Conservation (phyloP, 1,140 invertebrate genomes). For the Gryllus bimaculatus region DNA sequence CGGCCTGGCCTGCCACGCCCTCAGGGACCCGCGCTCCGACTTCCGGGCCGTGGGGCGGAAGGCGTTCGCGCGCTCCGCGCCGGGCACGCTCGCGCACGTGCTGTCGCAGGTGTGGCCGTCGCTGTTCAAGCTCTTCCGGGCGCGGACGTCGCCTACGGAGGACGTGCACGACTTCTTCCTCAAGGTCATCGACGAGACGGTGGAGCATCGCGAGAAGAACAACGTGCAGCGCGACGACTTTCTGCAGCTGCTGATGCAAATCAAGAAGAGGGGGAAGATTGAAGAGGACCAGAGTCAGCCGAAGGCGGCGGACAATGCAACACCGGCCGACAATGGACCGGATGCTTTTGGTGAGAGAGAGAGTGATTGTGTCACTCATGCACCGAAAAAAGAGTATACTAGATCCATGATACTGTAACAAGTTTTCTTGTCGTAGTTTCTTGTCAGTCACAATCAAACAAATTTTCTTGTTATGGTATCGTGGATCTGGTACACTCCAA, state of each 20-base stretch:
- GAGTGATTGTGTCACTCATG: too few species aligned
- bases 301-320: neutral
- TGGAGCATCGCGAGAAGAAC: conserved; percentile 38
- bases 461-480: too few species aligned
- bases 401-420: too few species aligned
- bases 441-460: too few species aligned
- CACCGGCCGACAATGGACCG: neutral
- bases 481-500: too few species aligned
- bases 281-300: conserved; percentile 23
- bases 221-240: conserved; percentile 43
- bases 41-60: conserved; percentile 38
- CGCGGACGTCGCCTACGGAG: conserved; percentile 8
- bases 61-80: conserved; percentile 26
- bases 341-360: neutral
- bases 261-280: conserved; percentile 26
- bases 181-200: conserved; percentile 34
- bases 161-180: conserved; percentile 36
- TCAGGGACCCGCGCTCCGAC: conserved; percentile 40
- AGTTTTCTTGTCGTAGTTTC: too few species aligned
- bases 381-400: too few species aligned
- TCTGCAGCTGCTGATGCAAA: conserved; percentile 45
- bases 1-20: conserved; percentile 43
- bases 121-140: neutral
- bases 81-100: conserved; percentile 25
- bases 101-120: conserved; percentile 24